A percentile compares a stretch with the other conserved stretches of the same genome.
phyloP scores from a whole-genome alignment of 2,797 vertebrate species.

The Acanthis flammea region DNA sequence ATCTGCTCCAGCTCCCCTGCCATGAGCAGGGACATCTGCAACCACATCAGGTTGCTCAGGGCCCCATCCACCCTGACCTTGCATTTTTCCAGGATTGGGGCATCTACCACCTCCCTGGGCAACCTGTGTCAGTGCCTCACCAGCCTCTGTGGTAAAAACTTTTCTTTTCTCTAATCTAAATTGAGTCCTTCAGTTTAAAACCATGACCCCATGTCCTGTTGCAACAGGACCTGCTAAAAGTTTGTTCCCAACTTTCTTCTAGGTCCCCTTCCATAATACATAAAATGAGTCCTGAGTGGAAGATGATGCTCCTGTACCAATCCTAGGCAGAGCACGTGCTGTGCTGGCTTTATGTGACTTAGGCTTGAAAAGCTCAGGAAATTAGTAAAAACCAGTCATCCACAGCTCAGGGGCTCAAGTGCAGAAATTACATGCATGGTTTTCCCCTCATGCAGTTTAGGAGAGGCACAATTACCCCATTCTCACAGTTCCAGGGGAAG shows the following conservation, averaged over 20 bases:
- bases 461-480: neutral
- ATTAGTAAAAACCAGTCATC: neutral
- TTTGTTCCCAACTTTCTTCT: neutral
- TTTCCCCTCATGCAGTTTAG: neutral
- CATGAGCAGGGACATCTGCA: neutral
- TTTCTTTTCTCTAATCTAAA: neutral
- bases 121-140: neutral
- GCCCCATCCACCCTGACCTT: neutral
- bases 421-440: neutral
- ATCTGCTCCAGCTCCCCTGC: neutral
- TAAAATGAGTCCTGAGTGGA: neutral
- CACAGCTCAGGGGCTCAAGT: neutral
- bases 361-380: neutral
- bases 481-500: neutral
- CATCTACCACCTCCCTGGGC: neutral
- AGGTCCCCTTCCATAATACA: neutral
- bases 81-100: neutral
- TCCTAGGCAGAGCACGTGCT: neutral
- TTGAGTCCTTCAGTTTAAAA: neutral
- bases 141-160: neutral
- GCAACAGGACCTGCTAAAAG: neutral
- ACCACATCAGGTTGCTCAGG: neutral
- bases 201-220: neutral
- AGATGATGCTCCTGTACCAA: neutral
- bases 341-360: neutral